Percentiles rank a stretch among this genome's conserved stretches.
Evolutionary conservation across 2,888 invertebrate genomes (phyloP).

Genomic region (Sepioteuthis lessoniana): DNA sequence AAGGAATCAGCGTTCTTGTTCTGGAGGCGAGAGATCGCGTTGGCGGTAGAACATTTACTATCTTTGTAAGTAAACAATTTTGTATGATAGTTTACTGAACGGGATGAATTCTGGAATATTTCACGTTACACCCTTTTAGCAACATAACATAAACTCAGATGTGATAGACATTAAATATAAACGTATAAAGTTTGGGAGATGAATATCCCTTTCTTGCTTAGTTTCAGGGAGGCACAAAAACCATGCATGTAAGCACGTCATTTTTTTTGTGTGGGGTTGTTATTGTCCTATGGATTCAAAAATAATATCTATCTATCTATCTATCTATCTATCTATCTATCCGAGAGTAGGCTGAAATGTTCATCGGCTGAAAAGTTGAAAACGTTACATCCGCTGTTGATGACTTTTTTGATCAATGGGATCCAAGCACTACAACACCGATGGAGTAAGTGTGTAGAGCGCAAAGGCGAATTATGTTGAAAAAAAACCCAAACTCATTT

Average conservation of each 20-base stretch:
- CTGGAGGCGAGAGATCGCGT: conserved; percentile 64
- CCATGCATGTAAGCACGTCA: background rate
- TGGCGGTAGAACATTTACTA: conserved; percentile 61
- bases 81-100: background rate
- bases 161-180: background rate
- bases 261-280: background rate
- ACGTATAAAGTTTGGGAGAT: no score
- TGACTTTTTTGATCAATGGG: no score
- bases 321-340: background rate
- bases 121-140: no score
- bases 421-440: no score
- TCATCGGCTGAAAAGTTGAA: no score
- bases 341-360: no score
- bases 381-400: no score
- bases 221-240: background rate
- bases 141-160: background rate
- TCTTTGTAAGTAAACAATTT: conserved; percentile 52
- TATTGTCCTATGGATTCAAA: no score
- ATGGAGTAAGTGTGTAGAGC: no score
- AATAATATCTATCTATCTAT: background rate
- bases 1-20: conserved; percentile 58
- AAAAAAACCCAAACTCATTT: no score
- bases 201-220: no score
- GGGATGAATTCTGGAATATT: background rate
- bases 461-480: no score